Evolutionary conservation across 2,888 invertebrate species (phyloP).

Genomic region (Mesopsocus fuscifrons): DNA sequence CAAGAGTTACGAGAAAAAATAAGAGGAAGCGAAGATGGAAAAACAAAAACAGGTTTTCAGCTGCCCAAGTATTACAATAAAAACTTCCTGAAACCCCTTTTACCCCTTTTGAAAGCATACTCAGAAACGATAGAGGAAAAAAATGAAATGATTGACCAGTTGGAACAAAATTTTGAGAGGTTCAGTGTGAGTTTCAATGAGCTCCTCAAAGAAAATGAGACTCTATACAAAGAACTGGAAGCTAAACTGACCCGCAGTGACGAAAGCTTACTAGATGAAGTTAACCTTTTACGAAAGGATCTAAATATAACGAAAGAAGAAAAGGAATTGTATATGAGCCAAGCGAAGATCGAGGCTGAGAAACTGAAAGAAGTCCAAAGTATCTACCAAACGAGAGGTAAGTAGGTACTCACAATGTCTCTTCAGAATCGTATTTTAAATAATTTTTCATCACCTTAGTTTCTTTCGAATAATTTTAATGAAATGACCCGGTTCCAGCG

Average conservation of each 20-base stretch:
- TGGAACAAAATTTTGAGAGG: slow-evolving; percentile 4
- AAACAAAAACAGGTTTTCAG: background rate
- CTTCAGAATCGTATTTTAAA: too few relatives aligned
- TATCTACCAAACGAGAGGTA: slow-evolving; percentile 4
- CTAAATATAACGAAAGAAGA: background rate
- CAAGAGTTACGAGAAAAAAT: background rate
- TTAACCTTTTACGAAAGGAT: background rate
- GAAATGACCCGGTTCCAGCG: too few relatives aligned
- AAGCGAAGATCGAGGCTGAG: background rate
- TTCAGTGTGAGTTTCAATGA: slow-evolving; percentile 1
- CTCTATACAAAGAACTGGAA: slow-evolving; percentile 4
- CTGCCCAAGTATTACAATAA: slow-evolving; percentile 3
- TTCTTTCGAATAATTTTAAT: too few relatives aligned
- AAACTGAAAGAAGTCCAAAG: slow-evolving; percentile 4
- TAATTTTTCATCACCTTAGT: too few relatives aligned
- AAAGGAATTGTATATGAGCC: background rate
- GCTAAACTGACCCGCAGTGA: background rate
- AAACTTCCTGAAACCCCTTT: slow-evolving; percentile 6
- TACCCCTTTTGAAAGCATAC: slow-evolving; percentile 2
- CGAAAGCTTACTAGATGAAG: background rate
- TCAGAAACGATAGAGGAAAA: background rate
- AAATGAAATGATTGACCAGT: slow-evolving; percentile 4
- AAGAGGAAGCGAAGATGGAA: background rate
- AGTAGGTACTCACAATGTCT: too few relatives aligned
- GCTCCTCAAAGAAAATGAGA: slow-evolving; percentile 6